phyloP scores from a whole-genome alignment of 1,140 invertebrate genomes.

The Tenebrio molitor region DNA sequence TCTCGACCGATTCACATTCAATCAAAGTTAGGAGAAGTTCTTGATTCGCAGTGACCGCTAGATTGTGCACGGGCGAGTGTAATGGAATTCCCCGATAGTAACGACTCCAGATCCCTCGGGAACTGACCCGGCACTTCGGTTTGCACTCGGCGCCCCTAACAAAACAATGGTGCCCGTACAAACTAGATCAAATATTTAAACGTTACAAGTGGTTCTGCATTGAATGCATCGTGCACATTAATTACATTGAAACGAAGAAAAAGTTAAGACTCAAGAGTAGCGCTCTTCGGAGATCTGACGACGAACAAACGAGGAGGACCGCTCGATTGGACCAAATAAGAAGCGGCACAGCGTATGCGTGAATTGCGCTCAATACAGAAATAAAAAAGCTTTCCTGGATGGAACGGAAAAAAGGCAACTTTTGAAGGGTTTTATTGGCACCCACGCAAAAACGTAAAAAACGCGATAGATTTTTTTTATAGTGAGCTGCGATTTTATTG shows the following conservation, averaged over 20 bases:
- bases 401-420: background rate
- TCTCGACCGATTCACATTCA: constrained; percentile 50
- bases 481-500: constrained; percentile 6
- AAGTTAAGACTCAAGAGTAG: too few species aligned
- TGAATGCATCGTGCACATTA: constrained; percentile 23
- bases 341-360: background rate
- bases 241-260: constrained; percentile 18
- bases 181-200: constrained; percentile 43
- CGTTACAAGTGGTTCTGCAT: constrained; percentile 25
- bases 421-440: constrained; percentile 3
- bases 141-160: constrained; percentile 30
- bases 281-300: too few species aligned
- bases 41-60: constrained; percentile 48
- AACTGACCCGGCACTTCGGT: constrained; percentile 48
- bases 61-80: constrained; percentile 45
- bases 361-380: constrained; percentile 11
- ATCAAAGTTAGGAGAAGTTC: constrained; percentile 51
- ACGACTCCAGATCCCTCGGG: constrained; percentile 47
- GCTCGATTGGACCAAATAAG: too few species aligned
- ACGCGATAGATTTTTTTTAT: constrained; percentile 24
- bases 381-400: background rate
- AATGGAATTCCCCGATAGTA: constrained; percentile 49
- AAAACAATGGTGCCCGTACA: constrained; percentile 38
- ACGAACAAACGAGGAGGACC: too few species aligned
- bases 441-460: constrained; percentile 15